These are phyloP conservation scores for Entomobrya proxima DNA, from an alignment of 2,888 invertebrate genomes.

Conservation along the genomic window DNA sequence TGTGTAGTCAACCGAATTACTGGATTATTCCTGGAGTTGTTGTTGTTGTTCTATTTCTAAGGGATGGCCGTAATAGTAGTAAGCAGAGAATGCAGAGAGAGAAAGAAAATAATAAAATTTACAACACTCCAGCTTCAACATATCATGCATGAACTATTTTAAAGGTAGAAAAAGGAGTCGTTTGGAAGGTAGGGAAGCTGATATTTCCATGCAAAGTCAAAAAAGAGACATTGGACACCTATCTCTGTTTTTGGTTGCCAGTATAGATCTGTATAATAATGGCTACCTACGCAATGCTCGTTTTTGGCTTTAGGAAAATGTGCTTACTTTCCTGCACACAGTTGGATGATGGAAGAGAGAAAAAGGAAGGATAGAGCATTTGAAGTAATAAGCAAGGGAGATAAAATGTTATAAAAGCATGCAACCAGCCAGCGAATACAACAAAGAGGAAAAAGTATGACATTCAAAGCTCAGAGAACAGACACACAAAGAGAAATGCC, in stretches of 20 bases:
- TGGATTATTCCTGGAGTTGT: not conserved
- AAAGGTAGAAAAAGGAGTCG: not conserved
- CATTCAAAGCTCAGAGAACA: not conserved
- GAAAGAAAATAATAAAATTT: not conserved
- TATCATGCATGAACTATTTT: not conserved
- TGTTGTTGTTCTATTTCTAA: no score
- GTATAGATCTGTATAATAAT: no score
- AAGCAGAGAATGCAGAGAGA: not conserved
- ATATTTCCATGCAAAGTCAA: not conserved
- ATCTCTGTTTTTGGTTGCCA: no score
- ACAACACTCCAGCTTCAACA: not conserved
- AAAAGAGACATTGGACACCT: not conserved
- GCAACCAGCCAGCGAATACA: not conserved
- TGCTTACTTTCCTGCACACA: no score
- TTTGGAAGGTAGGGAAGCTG: no score
- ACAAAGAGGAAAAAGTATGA: not conserved
- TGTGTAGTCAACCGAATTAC: not conserved
- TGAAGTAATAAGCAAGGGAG: no score
- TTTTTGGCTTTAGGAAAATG: no score
- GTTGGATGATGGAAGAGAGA: not conserved
- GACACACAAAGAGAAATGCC: not conserved
- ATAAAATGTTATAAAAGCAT: constrained; percentile 13
- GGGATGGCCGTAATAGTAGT: no score
- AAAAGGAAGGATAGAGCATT: no score
- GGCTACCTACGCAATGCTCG: no score